These are phyloP conservation scores for Euura lappo DNA, from an alignment of 1,140 invertebrate species.

Conservation along the genomic window DNA sequence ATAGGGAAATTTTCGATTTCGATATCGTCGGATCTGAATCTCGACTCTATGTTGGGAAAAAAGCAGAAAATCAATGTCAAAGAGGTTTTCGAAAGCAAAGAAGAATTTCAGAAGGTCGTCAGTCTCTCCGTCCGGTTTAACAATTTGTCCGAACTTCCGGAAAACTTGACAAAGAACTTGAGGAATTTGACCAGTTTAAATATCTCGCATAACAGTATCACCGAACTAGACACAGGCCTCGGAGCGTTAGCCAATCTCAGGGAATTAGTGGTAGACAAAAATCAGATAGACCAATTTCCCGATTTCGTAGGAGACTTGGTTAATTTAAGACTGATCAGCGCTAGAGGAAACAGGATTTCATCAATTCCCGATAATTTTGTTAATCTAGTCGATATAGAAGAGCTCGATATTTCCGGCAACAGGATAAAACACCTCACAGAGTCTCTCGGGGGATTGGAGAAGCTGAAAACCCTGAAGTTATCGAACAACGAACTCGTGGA, in stretches of 20 bases:
- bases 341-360: not conserved
- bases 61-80: not conserved
- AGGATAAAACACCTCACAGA: constrained; percentile 29
- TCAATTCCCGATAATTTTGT: constrained; percentile 18
- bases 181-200: constrained; percentile 27
- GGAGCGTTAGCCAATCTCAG: constrained; percentile 8
- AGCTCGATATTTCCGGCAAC: constrained; percentile 34
- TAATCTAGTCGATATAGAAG: constrained; percentile 31
- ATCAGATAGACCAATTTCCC: constrained; percentile 18
- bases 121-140: constrained; percentile 9
- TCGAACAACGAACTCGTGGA: constrained; percentile 27
- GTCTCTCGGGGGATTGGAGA: constrained; percentile 28
- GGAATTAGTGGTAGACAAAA: constrained; percentile 18
- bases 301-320: constrained; percentile 25
- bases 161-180: constrained; percentile 27
- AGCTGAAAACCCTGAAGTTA: constrained; percentile 27
- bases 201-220: constrained; percentile 30
- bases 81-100: not conserved
- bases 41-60: not conserved
- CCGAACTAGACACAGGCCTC: constrained; percentile 5
- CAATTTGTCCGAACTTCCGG: constrained; percentile 24
- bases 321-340: constrained; percentile 20
- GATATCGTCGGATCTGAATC: constrained; percentile 20
- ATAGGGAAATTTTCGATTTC: not conserved
- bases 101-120: constrained; percentile 17